Conservation (phyloP, 2,797 vertebrate species). For the Propithecus perrieri region DNA sequence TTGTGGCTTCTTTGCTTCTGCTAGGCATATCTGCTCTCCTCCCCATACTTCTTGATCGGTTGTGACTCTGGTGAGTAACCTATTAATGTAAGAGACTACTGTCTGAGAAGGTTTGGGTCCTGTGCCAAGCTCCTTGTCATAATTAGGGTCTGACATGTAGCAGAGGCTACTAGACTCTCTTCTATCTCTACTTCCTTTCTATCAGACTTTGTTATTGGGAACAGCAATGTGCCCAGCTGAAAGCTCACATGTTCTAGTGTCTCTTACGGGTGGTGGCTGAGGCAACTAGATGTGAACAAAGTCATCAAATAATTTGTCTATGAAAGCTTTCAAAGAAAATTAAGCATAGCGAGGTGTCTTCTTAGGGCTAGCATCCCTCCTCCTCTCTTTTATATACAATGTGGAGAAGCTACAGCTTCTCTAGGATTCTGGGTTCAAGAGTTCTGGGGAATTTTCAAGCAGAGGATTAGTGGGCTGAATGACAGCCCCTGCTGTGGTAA, state of each 20-base stretch:
- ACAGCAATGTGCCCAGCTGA: neutral
- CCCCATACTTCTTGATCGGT: neutral
- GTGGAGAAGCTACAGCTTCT: neutral
- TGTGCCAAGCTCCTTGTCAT: neutral
- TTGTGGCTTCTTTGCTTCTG: neutral
- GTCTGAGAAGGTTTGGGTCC: neutral
- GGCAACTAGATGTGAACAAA: neutral
- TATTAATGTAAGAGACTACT: neutral
- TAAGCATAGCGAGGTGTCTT: neutral
- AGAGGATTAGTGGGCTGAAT: neutral
- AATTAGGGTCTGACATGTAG: neutral
- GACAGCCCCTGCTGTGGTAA: neutral
- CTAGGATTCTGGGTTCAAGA: neutral
- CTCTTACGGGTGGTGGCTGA: neutral
- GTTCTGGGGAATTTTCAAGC: neutral
- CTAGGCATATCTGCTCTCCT: neutral
- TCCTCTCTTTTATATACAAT: neutral
- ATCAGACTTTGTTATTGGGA: neutral
- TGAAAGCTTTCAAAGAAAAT: neutral
- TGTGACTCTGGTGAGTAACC: neutral
- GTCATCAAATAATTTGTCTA: neutral
- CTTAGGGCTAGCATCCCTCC: neutral
- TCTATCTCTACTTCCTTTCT: neutral
- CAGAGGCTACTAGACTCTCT: neutral
- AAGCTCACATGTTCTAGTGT: neutral